phyloP scores from a whole-genome alignment of 1,140 invertebrate genomes.

The Brachionus koreanus region DNA sequence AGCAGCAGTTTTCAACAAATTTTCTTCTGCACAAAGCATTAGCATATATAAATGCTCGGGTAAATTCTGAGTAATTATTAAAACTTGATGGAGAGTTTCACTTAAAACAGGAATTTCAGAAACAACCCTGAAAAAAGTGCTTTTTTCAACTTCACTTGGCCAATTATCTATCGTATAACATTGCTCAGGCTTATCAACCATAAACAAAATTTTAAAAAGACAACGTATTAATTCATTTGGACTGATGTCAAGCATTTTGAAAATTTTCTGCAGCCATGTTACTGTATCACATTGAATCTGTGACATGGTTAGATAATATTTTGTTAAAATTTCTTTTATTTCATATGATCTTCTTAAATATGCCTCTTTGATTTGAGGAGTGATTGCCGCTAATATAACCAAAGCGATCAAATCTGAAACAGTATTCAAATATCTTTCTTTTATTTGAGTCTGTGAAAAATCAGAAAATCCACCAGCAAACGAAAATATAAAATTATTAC shows the following conservation, averaged over 20 bases:
- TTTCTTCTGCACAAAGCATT: conserved; percentile 40
- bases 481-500: neutral
- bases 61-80: conserved; percentile 22
- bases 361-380: conserved; percentile 72
- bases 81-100: conserved; percentile 67
- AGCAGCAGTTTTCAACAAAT: conserved; percentile 35
- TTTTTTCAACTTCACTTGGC: conserved; percentile 76
- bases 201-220: conserved; percentile 77
- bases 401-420: conserved; percentile 79
- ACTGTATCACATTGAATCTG: conserved; percentile 72
- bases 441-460: conserved; percentile 45
- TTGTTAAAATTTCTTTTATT: conserved; percentile 57
- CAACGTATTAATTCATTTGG: conserved; percentile 48
- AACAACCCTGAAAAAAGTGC: conserved; percentile 68
- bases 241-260: conserved; percentile 15
- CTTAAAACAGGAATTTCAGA: conserved; percentile 80
- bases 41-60: conserved; percentile 33
- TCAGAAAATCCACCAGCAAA: neutral
- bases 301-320: conserved; percentile 69
- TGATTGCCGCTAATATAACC: conserved; percentile 75
- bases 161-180: conserved; percentile 89
- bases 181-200: conserved; percentile 72
- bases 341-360: neutral
- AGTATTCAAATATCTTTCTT: conserved; percentile 75
- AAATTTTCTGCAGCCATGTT: conserved; percentile 12